phyloP scores from a whole-genome alignment of 1,140 invertebrate species.

The Littorina saxatilis region DNA sequence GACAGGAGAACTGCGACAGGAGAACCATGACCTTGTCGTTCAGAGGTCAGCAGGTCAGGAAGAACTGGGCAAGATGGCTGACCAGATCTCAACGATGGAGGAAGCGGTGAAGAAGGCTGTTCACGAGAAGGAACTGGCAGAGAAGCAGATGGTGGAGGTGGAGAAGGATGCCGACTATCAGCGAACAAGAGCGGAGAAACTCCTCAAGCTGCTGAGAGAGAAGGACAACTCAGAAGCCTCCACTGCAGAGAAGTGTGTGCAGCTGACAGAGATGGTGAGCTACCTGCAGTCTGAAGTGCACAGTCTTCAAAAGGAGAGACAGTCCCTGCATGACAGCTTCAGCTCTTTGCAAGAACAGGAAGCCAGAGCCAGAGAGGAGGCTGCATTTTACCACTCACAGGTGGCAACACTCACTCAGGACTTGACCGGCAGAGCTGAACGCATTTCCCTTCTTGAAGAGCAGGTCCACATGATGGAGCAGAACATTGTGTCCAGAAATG shows the following conservation, averaged over 20 bases:
- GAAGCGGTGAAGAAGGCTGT: constrained; percentile 17
- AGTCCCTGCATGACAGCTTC: constrained; percentile 2
- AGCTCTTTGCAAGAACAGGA: constrained; percentile 22
- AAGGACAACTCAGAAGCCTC: constrained; percentile 28
- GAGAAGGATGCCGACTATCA: constrained; percentile 31
- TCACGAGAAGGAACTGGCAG: constrained; percentile 22
- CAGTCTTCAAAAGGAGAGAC: constrained; percentile 8
- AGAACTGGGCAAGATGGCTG: constrained; percentile 2
- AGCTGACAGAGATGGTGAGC: constrained; percentile 15
- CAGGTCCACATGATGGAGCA: constrained; percentile 28
- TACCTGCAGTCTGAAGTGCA: constrained; percentile 23
- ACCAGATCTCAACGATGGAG: neutral
- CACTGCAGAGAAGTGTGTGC: neutral
- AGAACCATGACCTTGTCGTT: neutral
- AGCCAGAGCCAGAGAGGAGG: constrained; percentile 20
- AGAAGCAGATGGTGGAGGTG: constrained; percentile 16
- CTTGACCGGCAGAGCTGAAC: constrained; percentile 3
- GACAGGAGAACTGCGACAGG: constrained; percentile 24
- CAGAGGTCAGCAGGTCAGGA: neutral
- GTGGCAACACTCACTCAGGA: constrained; percentile 3
- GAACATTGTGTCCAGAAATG: constrained; percentile 14
- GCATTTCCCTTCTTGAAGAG: constrained; percentile 28
- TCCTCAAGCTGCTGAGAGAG: constrained; percentile 30
- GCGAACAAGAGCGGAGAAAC: constrained; percentile 28
- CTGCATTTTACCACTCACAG: neutral